These are phyloP conservation scores for Schizopygopsis pylzovi DNA, from an alignment of 2,797 vertebrate genomes.

Conservation along the genomic window DNA sequence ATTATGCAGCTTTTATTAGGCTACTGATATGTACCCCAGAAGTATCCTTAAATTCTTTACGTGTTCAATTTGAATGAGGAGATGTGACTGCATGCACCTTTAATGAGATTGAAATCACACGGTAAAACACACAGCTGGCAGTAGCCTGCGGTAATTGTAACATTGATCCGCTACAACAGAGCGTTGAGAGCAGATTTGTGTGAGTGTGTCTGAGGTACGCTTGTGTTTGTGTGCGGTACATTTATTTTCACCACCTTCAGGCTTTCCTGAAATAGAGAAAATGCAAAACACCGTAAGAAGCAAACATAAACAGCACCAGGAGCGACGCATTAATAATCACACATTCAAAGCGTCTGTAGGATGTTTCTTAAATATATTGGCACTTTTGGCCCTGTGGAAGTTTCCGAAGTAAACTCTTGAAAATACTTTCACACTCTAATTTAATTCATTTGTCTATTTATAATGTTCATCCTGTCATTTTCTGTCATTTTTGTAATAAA, in stretches of 20 bases:
- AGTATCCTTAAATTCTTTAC: not conserved
- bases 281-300: conserved; percentile 5
- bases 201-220: not conserved
- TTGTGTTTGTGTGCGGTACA: conserved; percentile 26
- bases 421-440: not conserved
- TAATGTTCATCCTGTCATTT: too few relatives aligned
- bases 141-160: conserved; percentile 19
- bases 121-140: conserved; percentile 37
- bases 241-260: conserved; percentile 10
- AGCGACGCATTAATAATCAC: conserved; percentile 20
- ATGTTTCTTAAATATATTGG: not conserved
- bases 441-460: not conserved
- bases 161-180: conserved; percentile 17
- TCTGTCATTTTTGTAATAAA: not conserved
- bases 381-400: conserved; percentile 5
- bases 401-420: conserved; percentile 7
- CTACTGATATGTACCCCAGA: not conserved
- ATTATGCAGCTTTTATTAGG: not conserved
- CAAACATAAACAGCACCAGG: conserved; percentile 29
- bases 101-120: conserved; percentile 8
- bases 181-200: not conserved
- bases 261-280: conserved; percentile 22
- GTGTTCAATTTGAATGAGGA: conserved; percentile 5
- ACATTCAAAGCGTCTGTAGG: not conserved
- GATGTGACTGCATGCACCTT: not conserved